A percentile compares a stretch with the other conserved stretches of the same genome.
Evolutionary conservation across 1,140 invertebrate genomes (phyloP).

Genomic region (Cardiocondyla obscurior): DNA sequence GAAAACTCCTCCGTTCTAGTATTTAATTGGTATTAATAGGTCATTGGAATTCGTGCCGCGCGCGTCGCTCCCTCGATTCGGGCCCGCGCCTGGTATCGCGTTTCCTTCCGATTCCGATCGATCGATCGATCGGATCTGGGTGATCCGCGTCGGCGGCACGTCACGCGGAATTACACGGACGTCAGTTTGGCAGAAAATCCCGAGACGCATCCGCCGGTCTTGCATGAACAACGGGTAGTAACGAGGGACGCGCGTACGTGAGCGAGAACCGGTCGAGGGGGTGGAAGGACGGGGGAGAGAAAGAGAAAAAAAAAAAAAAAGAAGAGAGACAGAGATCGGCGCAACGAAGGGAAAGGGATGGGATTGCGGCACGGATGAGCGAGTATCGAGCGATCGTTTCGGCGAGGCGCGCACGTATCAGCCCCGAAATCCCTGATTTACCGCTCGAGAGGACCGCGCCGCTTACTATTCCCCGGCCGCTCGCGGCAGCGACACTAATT

Average conservation of each 20-base stretch:
- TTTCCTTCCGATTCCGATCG: conserved; percentile 1
- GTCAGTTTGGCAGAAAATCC: conserved; percentile 25
- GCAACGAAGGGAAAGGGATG: conserved; percentile 15
- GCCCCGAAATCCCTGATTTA: conserved; percentile 69
- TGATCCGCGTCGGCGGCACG: not conserved
- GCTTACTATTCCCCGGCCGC: conserved; percentile 59
- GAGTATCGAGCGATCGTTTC: conserved; percentile 62
- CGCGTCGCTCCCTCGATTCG: not conserved
- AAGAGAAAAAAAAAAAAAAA: too few relatives aligned
- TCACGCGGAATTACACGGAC: not conserved
- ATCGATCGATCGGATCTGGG: not conserved
- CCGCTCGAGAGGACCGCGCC: conserved; percentile 51
- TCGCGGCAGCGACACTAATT: conserved; percentile 23
- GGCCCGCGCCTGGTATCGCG: not conserved
- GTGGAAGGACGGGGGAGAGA: not conserved
- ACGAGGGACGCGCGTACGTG: conserved; percentile 10
- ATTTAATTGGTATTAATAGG: conserved; percentile 49
- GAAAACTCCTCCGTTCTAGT: conserved; percentile 20
- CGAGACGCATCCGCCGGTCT: conserved; percentile 27
- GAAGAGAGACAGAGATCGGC: not conserved
- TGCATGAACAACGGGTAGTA: conserved; percentile 24
- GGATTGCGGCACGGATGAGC: conserved; percentile 21
- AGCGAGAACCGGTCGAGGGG: not conserved
- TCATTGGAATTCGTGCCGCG: conserved; percentile 45
- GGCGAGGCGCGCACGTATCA: conserved; percentile 58